A percentile compares a stretch with the other conserved stretches of the same genome.
These are phyloP conservation scores for Lithophane leautieri DNA, from an alignment of 2,888 invertebrate genomes.

Conservation along the genomic window DNA sequence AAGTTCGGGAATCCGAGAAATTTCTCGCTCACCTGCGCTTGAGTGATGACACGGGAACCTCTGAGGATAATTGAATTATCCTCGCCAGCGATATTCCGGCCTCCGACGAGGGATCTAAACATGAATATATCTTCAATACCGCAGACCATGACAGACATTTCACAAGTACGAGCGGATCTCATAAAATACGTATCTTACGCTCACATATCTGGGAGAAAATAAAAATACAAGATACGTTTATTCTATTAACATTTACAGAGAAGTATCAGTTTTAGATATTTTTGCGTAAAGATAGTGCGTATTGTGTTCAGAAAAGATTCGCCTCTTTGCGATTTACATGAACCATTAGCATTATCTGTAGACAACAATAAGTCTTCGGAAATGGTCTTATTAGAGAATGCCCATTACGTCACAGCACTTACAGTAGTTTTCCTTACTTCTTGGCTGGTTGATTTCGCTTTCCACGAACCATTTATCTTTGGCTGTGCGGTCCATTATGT, in stretches of 20 bases:
- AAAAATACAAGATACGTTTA: slow-evolving; percentile 51
- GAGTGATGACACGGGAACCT: slow-evolving; percentile 78
- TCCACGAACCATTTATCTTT: slow-evolving; percentile 83
- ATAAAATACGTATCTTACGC: slow-evolving; percentile 66
- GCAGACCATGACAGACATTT: slow-evolving; percentile 69
- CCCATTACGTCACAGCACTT: slow-evolving; percentile 71
- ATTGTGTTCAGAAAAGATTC: slow-evolving; percentile 19
- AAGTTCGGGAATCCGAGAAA: slow-evolving; percentile 45
- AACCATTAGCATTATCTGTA: slow-evolving; percentile 47
- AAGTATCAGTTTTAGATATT: slow-evolving; percentile 37
- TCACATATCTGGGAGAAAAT: slow-evolving; percentile 49
- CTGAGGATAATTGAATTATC: slow-evolving; percentile 79
- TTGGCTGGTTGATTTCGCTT: slow-evolving; percentile 80
- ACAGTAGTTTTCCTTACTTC: slow-evolving; percentile 76
- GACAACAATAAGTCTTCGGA: slow-evolving; percentile 53
- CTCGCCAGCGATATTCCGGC: slow-evolving; percentile 55
- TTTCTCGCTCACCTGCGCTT: slow-evolving; percentile 73
- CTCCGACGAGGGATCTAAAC: slow-evolving; percentile 57
- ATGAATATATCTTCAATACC: slow-evolving; percentile 70
- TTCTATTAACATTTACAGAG: slow-evolving; percentile 42
- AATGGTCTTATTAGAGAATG: slow-evolving; percentile 68
- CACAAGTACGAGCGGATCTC: slow-evolving; percentile 66
- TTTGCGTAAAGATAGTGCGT: slow-evolving; percentile 33
- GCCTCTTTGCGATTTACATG: slow-evolving; percentile 38
- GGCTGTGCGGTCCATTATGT: slow-evolving; percentile 82